Evolutionary conservation across 1,140 invertebrate genomes (phyloP), one percentile per base, ranked within the genome.

Genomic region (Thalassaphorura encarpata): DNA sequence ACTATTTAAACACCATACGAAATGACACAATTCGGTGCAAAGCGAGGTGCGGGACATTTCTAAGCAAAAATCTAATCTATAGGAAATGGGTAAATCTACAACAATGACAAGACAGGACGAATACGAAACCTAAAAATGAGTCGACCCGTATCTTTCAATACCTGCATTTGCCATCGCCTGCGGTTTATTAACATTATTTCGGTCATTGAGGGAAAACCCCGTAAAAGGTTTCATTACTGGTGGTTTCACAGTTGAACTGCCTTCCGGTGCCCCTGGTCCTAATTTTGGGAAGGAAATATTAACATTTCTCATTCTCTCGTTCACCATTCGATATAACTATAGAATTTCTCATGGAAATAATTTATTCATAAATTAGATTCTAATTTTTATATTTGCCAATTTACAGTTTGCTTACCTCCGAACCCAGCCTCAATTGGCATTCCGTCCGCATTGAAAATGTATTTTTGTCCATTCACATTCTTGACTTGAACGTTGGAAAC

Each of bases 401-500:
- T 13, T 23, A 23, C 5, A 13, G 21, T 8, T 29, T 21, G 23
- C 49, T 42, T 31, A 54, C 52, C 52, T 29, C 27, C 52, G 3
- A 43, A 8, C 24, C 24, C 27, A 29, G 19, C 19, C 4, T 40
- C 46, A 15, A 56, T 39, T 4, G 54, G 54, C 8, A 36, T 8
- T 8, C 45, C 45, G 3, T 24, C 3, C n/a, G 49, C 23, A 28
- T 47, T 28, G 26, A 56, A 43, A 4, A 49, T 5, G 18, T 33
- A 40, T 18, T 27, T 48, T 23, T 49, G 54, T 21, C 54, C 54
- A 19, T 56, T 49, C 15, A 49, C 23, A 36, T 56, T 31, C 24
- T 56, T 29, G 3, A 56, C 13, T 28, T 48, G 48, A 2, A 56
- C 54, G 27, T 56, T 56, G 11, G 43, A 29, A 8, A 56, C 54